Evolutionary conservation across 1,140 invertebrate genomes (phyloP).

Genomic region (Conus betulinus): DNA sequence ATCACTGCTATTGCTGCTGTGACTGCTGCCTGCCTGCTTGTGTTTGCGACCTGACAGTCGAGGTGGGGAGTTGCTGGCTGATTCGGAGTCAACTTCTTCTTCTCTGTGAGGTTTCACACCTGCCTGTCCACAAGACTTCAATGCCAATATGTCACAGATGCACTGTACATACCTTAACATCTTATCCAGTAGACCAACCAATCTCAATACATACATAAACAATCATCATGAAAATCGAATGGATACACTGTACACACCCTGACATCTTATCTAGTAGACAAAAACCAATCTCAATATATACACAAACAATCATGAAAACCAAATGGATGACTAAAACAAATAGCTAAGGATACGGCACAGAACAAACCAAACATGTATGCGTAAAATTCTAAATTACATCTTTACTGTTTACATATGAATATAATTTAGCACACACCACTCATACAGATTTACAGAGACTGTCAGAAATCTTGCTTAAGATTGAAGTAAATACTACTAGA

Average conservation of each 20-base stretch:
- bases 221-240: too few relatives aligned
- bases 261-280: background rate
- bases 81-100: constrained; percentile 16
- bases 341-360: too few relatives aligned
- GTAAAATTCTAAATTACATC: too few relatives aligned
- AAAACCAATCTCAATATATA: background rate
- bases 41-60: constrained; percentile 46
- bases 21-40: constrained; percentile 53
- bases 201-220: background rate
- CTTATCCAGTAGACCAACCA: background rate
- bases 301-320: too few relatives aligned
- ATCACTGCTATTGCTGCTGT: constrained; percentile 54
- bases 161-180: background rate
- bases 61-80: constrained; percentile 38
- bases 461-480: too few relatives aligned
- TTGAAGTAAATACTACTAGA: too few relatives aligned
- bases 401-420: too few relatives aligned
- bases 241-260: background rate
- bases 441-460: too few relatives aligned
- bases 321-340: too few relatives aligned
- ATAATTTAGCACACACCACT: too few relatives aligned
- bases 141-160: background rate
- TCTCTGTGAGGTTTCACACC: constrained; percentile 6
- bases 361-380: too few relatives aligned
- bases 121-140: constrained; percentile 3